Base-by-base conservation (phyloP, 1,140 invertebrate species). In the Drosophila mauritiana region DNA sequence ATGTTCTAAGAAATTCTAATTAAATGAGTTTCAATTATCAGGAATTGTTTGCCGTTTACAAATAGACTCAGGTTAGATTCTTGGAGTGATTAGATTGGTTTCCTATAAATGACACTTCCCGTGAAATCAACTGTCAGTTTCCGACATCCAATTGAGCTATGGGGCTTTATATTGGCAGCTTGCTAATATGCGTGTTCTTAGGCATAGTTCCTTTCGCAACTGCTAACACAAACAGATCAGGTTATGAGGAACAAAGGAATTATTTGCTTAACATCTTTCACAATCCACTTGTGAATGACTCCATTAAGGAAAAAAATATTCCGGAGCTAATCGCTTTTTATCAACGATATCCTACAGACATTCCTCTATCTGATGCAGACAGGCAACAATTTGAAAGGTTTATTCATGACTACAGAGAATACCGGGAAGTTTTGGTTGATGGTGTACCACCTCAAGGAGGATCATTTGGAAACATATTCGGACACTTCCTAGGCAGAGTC, bases 401-500 rank as follows among this genome's bases (percentile, higher is more conserved):
- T 17, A 42, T 62, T 13, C 5, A 11, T 1, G 53, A 40, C 11
- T 62, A 58, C n/a, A n/a, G n/a, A 3, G 12, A 11, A 0, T 11
- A 0, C 5, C 15, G 12, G 1, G 42, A 0, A 3, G 12, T 20
- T 15, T n/a, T 58, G 15, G 5, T 62, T n/a, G 52, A 62, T 2
- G 58, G 58, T 22, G 58, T 58, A 4, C 53, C 36, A 5, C 22
- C 36, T 5, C 58, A 62, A 15, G 58, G 58, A 1, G 58, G 58
- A 58, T 2, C 6, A 5, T 0, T 62, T 42, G 5, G 15, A 13
- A 20, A 15, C 4, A 0, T 58, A 5, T 11, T 62, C 5, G 58
- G 36, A 22, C 5, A 40, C 22, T 58, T 62, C 7, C 11, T 39
- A 4, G 53, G 53, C 17, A 57, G 11, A 58, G 0, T 62, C 3